These are phyloP conservation scores for Chrysolina oricalcia DNA, from an alignment of 2,888 invertebrate genomes.

Conservation along the genomic window DNA sequence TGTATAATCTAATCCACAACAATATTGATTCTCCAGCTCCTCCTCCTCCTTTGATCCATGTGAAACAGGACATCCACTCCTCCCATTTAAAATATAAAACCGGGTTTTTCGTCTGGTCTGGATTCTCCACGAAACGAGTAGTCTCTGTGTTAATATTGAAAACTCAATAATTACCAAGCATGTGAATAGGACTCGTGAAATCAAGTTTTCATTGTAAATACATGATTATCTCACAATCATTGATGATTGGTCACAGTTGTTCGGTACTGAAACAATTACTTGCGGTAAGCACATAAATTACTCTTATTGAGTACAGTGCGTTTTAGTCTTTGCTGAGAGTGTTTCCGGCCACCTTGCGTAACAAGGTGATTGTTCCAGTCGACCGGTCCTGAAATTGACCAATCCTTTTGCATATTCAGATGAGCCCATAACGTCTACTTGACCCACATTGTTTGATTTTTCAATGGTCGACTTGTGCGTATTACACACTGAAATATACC, in stretches of 20 bases:
- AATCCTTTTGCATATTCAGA: conserved; percentile 24
- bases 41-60: too few relatives aligned
- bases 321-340: conserved; percentile 53
- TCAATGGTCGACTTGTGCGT: background rate
- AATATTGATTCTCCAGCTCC: too few relatives aligned
- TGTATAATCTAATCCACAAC: too few relatives aligned
- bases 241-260: background rate
- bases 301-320: background rate
- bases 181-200: too few relatives aligned
- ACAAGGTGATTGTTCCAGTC: conserved; percentile 62
- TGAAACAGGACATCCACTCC: too few relatives aligned
- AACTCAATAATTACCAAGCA: too few relatives aligned
- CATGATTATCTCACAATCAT: background rate
- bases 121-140: too few relatives aligned
- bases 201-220: too few relatives aligned
- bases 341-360: conserved; percentile 57
- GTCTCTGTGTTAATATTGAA: too few relatives aligned
- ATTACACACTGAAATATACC: too few relatives aligned
- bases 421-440: background rate
- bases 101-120: too few relatives aligned
- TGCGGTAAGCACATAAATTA: background rate
- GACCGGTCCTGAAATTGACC: conserved; percentile 65
- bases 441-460: conserved; percentile 8
- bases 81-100: too few relatives aligned
- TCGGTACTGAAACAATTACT: background rate